A percentile compares a stretch with the other conserved stretches of the same genome.
Conservation (phyloP, 2,797 vertebrate genomes). For the Todus mexicanus region DNA sequence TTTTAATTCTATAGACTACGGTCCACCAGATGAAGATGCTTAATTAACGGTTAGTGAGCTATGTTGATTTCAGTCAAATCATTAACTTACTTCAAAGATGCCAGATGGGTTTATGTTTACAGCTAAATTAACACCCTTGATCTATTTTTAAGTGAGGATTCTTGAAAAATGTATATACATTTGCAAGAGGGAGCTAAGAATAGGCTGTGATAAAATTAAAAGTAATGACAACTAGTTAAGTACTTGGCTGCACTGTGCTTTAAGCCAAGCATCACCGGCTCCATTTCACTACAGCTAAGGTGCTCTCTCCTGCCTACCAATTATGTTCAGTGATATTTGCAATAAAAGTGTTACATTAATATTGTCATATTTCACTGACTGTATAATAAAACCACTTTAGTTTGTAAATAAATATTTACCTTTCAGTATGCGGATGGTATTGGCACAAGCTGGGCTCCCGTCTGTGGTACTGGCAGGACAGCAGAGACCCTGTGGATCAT, state of each 20-base stretch:
- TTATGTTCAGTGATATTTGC: not conserved
- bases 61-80: not conserved
- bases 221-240: not conserved
- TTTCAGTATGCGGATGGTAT: not conserved
- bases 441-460: not conserved
- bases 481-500: not conserved
- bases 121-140: not conserved
- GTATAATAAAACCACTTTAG: constrained; percentile 2
- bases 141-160: constrained; percentile 45
- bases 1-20: not conserved
- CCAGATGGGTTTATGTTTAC: constrained; percentile 16
- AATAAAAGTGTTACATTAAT: not conserved
- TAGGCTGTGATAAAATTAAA: constrained; percentile 27
- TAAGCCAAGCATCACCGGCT: not conserved
- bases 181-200: not conserved
- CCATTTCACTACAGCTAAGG: not conserved
- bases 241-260: not conserved
- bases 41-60: constrained; percentile 11
- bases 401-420: not conserved
- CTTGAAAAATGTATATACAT: not conserved
- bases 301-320: not conserved
- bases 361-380: not conserved
- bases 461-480: rapidly evolving
- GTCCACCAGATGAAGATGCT: constrained; percentile 3
- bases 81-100: constrained; percentile 44